Evolutionary conservation across 2,113 vertebrate genomes (phyloP).

Genomic region (Arvicanthis niloticus): DNA sequence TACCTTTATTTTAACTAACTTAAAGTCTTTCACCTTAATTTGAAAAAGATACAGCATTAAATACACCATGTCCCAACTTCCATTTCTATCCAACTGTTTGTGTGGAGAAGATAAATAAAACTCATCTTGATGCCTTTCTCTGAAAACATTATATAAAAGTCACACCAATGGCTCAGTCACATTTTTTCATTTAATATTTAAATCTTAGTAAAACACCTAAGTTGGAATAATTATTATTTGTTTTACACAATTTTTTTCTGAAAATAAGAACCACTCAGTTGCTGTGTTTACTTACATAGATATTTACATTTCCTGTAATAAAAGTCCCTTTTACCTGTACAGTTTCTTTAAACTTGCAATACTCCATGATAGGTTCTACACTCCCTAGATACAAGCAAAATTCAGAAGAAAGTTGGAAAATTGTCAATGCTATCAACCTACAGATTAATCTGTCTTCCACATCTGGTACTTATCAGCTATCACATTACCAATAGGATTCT

Average conservation of each 20-base stretch:
- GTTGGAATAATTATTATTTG: neutral
- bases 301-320: neutral
- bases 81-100: neutral
- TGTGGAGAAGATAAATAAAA: neutral
- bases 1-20: constrained; percentile 10
- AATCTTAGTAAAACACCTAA: constrained; percentile 1
- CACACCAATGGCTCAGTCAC: neutral
- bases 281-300: neutral
- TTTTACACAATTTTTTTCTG: neutral
- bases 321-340: neutral
- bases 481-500: neutral
- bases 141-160: constrained; percentile 47
- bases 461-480: constrained; percentile 46
- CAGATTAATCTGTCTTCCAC: constrained; percentile 15
- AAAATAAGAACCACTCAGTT: constrained; percentile 38
- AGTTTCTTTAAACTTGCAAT: neutral
- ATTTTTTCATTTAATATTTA: constrained; percentile 12
- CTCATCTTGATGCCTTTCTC: neutral
- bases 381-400: neutral
- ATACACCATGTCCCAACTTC: neutral
- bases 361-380: neutral
- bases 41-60: neutral
- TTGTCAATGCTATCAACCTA: neutral
- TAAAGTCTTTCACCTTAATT: neutral
- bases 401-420: constrained; percentile 47